These are phyloP conservation scores for Premnoplex brunnescens DNA, from an alignment of 2,797 vertebrate genomes.

Conservation along the genomic window DNA sequence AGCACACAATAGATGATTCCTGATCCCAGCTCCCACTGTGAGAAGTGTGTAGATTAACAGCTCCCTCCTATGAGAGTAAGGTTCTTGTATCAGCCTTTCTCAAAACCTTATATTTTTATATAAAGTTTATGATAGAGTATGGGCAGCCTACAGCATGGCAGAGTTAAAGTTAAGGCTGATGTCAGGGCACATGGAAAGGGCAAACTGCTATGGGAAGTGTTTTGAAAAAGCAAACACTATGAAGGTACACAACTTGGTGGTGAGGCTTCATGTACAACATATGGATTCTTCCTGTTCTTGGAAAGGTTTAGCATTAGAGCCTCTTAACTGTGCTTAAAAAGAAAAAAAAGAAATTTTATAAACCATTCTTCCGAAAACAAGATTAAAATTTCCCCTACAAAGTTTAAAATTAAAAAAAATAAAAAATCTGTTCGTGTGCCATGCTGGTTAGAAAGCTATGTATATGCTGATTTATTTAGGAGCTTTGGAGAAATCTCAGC, in stretches of 20 bases:
- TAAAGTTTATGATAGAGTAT: background rate
- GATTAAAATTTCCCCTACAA: background rate
- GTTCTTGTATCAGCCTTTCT: background rate
- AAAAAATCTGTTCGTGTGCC: background rate
- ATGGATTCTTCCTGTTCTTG: background rate
- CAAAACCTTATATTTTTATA: background rate
- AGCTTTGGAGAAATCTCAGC: constrained; percentile 7
- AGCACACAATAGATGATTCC: background rate
- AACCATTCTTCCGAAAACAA: background rate
- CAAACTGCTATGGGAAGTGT: background rate
- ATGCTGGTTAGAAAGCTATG: background rate
- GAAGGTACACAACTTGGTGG: background rate
- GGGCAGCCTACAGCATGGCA: background rate
- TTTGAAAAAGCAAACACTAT: background rate
- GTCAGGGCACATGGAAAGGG: background rate
- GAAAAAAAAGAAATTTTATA: background rate
- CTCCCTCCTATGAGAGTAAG: background rate
- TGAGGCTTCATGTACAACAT: background rate
- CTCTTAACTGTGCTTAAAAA: background rate
- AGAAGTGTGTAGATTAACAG: background rate
- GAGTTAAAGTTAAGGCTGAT: background rate
- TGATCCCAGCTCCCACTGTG: background rate
- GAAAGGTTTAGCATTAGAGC: background rate
- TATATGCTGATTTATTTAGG: constrained; percentile 23
- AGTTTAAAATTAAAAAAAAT: background rate